Evolutionary conservation across 2,113 vertebrate genomes (phyloP), one percentile per base, ranked within the genome.

Genomic region (Merops nubicus): DNA sequence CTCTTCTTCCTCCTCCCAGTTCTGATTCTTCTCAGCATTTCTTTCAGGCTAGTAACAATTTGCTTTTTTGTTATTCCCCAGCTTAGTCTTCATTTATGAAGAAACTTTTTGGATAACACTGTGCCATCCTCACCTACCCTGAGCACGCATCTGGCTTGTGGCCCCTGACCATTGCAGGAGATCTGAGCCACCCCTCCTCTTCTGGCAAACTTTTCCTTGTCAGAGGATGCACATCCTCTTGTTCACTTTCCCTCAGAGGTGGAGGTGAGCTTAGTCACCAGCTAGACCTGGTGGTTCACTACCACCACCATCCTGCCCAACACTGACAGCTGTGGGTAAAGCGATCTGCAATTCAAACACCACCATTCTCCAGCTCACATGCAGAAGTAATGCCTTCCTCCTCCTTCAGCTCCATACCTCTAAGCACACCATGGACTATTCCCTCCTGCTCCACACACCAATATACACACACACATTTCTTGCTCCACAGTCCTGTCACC

Each of bases 151-250:
- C 8, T 57, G 20, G 26, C 43, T 28, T 40, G 43, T 11, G 15
- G 21, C 8, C 5, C 5, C 12, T 25, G 19, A 40, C 4, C 36
- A 47, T 20, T 1, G 3, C 6, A 28, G 25, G 26, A 72, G 11
- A 50, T 34, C 10, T 54, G 16, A 10, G 11, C 70, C 40, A 8
- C 17, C 28, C 25, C 38, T n/a, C 31, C 20, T 80, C 34, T 50
- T 86, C 36, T 38, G 12, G 36, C 9, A 63, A 0, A 0, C 5
- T 48, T 56, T 11, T 38, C 14, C 28, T 87, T 4, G 1, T 59
- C 36, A 74, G 28, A 75, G 40, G 25, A 53, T 0, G 0, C 1
- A 0, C 11, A 45, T 18, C 5, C 10, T 57, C 38, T 70, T 5
- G 1, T 60, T 72, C 18, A 12, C 38, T 80, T 74, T 63, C 10